Conservation (phyloP, 2,888 invertebrate species). For the Thecocarcelia acutangulata region DNA sequence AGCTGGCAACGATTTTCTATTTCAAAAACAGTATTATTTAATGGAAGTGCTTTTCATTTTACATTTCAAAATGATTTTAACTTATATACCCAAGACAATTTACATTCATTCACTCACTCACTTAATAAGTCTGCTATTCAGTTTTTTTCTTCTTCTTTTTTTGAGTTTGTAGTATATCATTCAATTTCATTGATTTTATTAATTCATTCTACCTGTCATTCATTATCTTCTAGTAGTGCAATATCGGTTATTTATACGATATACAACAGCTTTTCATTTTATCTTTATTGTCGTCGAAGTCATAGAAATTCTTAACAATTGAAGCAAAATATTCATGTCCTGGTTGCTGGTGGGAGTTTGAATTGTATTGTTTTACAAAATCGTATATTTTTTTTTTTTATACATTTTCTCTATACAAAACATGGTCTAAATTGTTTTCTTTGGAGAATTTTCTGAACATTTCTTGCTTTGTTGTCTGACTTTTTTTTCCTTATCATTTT, state of each 20-base stretch:
- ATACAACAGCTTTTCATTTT: slow-evolving; percentile 34
- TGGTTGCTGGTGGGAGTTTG: slow-evolving; percentile 1
- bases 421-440: slow-evolving; percentile 29
- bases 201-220: slow-evolving; percentile 35
- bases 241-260: slow-evolving; percentile 45
- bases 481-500: not conserved
- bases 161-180: not conserved
- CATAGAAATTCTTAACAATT: slow-evolving; percentile 31
- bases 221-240: not conserved
- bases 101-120: not conserved
- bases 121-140: slow-evolving; percentile 2
- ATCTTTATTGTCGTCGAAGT: slow-evolving; percentile 39
- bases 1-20: too few relatives aligned
- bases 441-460: not conserved
- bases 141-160: slow-evolving; percentile 4
- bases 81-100: not conserved
- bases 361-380: slow-evolving; percentile 31
- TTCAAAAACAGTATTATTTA: too few relatives aligned
- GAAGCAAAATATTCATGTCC: slow-evolving; percentile 46
- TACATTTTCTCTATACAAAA: slow-evolving; percentile 13
- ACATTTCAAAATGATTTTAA: too few relatives aligned
- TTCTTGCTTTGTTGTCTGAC: too few relatives aligned
- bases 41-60: too few relatives aligned
- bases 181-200: slow-evolving; percentile 41
- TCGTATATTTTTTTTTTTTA: not conserved